These are phyloP conservation scores for Gibbula magus DNA, from an alignment of 2,888 invertebrate genomes.

Conservation along the genomic window DNA sequence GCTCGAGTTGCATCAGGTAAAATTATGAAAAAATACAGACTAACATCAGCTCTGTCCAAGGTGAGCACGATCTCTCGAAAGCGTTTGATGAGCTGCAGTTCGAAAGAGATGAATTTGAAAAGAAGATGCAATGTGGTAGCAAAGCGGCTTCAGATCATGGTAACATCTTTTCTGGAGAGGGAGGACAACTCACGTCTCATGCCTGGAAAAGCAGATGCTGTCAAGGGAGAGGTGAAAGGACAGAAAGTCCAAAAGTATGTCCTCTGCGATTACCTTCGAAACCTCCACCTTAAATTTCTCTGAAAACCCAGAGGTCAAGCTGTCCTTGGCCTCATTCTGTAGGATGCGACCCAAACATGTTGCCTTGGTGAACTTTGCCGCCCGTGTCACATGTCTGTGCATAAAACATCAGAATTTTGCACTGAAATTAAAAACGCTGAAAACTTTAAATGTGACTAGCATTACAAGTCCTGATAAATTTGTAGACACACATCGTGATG, in stretches of 20 bases:
- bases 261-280: conserved; percentile 29
- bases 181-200: conserved; percentile 37
- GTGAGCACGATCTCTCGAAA: not conserved
- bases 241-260: conserved; percentile 33
- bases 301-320: not conserved
- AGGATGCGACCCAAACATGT: conserved; percentile 6
- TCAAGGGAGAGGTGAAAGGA: conserved; percentile 24
- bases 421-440: not conserved
- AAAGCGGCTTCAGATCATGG: not conserved
- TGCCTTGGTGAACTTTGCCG: conserved; percentile 1
- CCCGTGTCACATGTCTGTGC: conserved; percentile 13
- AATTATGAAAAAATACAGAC: not conserved
- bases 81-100: not conserved
- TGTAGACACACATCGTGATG: not conserved
- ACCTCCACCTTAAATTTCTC: conserved; percentile 29
- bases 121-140: not conserved
- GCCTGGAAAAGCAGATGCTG: conserved; percentile 36
- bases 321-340: not conserved
- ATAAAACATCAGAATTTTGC: conserved; percentile 10
- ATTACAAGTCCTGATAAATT: conserved; percentile 13
- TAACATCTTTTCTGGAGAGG: conserved; percentile 27
- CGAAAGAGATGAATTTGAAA: not conserved
- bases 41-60: not conserved
- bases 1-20: not conserved
- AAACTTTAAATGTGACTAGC: not conserved